Percentiles rank a stretch among this genome's conserved stretches.
phyloP scores from a whole-genome alignment of 2,113 vertebrate species.

The Platycercus adscitus region DNA sequence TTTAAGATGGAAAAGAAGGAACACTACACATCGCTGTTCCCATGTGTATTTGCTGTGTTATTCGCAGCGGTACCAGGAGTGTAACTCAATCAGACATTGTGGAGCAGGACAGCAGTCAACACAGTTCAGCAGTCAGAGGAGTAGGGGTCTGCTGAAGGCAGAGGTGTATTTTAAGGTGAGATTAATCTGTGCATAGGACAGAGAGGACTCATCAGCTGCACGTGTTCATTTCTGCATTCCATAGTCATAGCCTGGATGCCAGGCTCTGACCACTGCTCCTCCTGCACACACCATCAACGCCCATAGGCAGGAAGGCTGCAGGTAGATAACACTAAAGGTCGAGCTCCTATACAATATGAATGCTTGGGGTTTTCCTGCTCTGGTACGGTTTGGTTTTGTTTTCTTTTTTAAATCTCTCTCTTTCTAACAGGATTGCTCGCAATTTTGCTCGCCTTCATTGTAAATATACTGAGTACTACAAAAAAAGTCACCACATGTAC shows the following conservation, averaged over 20 bases:
- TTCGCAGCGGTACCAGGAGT: neutral
- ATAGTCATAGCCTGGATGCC: neutral
- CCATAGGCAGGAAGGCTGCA: neutral
- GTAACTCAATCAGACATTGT: neutral
- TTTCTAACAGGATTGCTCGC: neutral
- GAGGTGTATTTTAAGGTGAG: neutral
- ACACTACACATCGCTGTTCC: neutral
- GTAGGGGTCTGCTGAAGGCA: neutral
- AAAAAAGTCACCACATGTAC: neutral
- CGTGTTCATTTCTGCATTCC: neutral
- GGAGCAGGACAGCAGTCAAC: neutral
- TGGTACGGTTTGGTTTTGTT: neutral
- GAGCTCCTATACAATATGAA: neutral
- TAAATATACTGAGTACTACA: neutral
- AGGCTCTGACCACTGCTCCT: neutral
- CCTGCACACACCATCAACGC: neutral
- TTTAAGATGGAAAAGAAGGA: conserved; percentile 1
- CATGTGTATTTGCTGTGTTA: neutral
- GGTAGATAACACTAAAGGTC: neutral
- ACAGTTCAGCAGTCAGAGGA: neutral
- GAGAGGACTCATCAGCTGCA: neutral
- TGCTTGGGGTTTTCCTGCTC: neutral
- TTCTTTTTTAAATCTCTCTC: neutral
- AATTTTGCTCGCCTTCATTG: neutral
- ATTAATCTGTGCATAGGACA: neutral